phyloP scores from a whole-genome alignment of 1,140 invertebrate genomes.

The Ostrea denselamellosa region DNA sequence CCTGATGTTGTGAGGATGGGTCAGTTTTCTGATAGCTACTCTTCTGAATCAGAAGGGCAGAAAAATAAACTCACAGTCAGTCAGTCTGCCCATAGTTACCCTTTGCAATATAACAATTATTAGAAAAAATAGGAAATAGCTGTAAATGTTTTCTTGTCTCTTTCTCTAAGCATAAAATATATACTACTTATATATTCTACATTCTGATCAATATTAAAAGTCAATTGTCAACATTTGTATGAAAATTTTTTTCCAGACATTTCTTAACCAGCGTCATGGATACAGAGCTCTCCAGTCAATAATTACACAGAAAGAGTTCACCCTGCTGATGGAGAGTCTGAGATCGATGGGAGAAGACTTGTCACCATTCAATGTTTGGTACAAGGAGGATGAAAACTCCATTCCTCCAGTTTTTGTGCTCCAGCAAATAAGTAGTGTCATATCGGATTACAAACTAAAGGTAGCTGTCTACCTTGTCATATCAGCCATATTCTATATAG shows the following conservation, averaged over 20 bases:
- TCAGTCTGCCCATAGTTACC: no score
- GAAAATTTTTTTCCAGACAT: conserved; percentile 58
- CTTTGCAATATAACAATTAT: no score
- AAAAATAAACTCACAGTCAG: no score
- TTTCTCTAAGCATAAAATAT: no score
- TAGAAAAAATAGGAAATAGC: no score
- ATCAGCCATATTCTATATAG: no score
- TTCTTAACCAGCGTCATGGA: conserved; percentile 72
- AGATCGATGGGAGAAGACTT: conserved; percentile 83
- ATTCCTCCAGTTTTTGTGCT: conserved; percentile 89
- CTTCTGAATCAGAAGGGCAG: no score
- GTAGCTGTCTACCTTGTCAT: conserved; percentile 41
- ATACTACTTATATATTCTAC: no score
- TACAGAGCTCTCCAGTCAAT: conserved; percentile 64
- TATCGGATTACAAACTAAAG: conserved; percentile 62
- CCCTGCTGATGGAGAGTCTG: conserved; percentile 57
- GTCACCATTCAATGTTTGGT: conserved; percentile 90
- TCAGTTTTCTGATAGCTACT: no score
- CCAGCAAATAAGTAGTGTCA: conserved; percentile 78
- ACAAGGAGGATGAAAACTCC: conserved; percentile 82
- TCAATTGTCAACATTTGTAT: not conserved
- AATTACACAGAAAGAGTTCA: conserved; percentile 64
- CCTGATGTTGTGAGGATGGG: no score
- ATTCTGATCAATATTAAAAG: no score
- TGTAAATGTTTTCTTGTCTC: no score